Percentiles rank a stretch among this genome's conserved stretches.
phyloP scores from a whole-genome alignment of 2,888 invertebrate species.

The Oxystoma pomonae region DNA sequence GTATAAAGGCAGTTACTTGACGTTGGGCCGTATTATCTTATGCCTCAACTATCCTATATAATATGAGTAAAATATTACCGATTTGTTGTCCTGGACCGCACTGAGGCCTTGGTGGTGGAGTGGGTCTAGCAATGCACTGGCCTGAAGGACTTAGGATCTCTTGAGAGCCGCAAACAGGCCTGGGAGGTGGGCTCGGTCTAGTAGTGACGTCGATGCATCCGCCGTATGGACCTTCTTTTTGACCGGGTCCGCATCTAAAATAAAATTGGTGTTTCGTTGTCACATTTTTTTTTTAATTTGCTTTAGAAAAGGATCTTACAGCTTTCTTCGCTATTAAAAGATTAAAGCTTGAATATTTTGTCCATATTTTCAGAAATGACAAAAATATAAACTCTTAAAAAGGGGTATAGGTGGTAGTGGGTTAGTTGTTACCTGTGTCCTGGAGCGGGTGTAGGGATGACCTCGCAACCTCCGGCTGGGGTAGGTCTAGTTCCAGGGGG shows the following conservation, averaged over 20 bases:
- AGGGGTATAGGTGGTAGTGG: too few species aligned
- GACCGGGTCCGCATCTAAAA: constrained; percentile 15
- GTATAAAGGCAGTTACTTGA: too few species aligned
- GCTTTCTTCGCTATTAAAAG: too few species aligned
- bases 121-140: constrained; percentile 18
- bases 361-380: too few species aligned
- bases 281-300: too few species aligned
- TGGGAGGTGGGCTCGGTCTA: constrained; percentile 6
- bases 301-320: too few species aligned
- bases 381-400: too few species aligned
- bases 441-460: constrained; percentile 2
- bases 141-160: constrained; percentile 25
- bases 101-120: constrained; percentile 8
- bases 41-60: too few species aligned
- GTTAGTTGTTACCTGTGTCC: constrained; percentile 10
- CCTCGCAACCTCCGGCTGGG: constrained; percentile 24
- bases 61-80: too few species aligned
- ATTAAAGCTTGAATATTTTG: too few species aligned
- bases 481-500: constrained; percentile 23
- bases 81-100: constrained; percentile 3
- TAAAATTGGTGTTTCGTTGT: too few species aligned
- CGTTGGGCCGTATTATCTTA: too few species aligned
- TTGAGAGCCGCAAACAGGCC: constrained; percentile 13
- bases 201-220: constrained; percentile 11
- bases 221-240: constrained; percentile 11